Base-by-base conservation (phyloP, 2,113 vertebrate genomes). In the Prolemur simus region DNA sequence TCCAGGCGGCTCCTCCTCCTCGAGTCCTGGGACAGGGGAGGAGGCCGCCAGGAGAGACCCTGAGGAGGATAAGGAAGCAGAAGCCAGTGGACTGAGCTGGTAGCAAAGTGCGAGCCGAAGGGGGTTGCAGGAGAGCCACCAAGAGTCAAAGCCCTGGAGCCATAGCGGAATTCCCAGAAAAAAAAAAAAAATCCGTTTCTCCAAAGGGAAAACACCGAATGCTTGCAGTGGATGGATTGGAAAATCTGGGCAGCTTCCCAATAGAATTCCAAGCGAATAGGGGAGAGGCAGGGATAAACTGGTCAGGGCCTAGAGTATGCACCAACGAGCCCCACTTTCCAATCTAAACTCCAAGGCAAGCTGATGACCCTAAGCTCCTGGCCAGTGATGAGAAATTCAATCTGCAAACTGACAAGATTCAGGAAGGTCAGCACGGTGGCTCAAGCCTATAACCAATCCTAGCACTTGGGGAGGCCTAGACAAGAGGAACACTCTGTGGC, bases 21-120 rank as follows among this genome's bases (percentile, higher is more conserved):
- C 2, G 12, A 10, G 63, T 14, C 42, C 8, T 37, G 0, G 1
- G 3, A 2, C 27, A 5, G 0, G 12, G 5, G 18, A 20, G 10
- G 2, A 58, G 56, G n/a, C 21, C 45, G 39, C 20, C 11, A 85
- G 11, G 6, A 68, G 27, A n/a, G 52, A 52, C 68, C 0, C 11
- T 42, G 56, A 73, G 60, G 39, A 54, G 8, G 32, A n/a, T 7
- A 47, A 82, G 15, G 37, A 73, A 21, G n/a, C 9, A 66, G 29
- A 49, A 45, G 47, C 15, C 47, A 6, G 1, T 23, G 66, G 4
- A 21, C 34, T 10, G 39, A 81, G 23, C 29, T n/a, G 56, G 25
- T 27, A 39, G 39, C 11, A 12, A 42, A 73, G 60, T 14, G 82
- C 13, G 14, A 56, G 71, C 60, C 2, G 0, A 69, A 52, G 12